Evolutionary conservation across 2,113 vertebrate species (phyloP).

Genomic region (Gymnocephalus cernua): DNA sequence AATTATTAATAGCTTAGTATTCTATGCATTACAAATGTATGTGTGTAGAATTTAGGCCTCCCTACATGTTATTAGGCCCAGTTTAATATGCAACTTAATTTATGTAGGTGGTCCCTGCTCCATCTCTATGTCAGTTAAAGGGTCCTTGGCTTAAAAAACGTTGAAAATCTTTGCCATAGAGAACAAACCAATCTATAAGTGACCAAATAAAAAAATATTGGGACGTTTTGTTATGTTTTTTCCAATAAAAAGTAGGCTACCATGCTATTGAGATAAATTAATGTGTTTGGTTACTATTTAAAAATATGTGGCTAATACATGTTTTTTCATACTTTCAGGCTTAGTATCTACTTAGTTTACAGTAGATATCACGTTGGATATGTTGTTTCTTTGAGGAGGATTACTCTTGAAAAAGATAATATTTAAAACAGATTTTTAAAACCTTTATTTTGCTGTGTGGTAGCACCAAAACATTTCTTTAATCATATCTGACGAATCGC

Average conservation of each 20-base stretch:
- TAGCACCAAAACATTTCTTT: background rate
- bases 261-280: background rate
- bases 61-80: too few species aligned
- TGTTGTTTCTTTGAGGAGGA: background rate
- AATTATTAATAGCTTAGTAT: too few species aligned
- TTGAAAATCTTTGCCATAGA: too few species aligned
- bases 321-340: too few species aligned
- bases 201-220: background rate
- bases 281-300: background rate
- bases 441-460: too few species aligned
- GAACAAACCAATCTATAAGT: background rate
- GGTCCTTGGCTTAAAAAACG: too few species aligned
- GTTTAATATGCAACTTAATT: too few species aligned
- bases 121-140: too few species aligned
- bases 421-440: background rate
- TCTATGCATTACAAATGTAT: too few species aligned
- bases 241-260: background rate
- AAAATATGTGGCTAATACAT: background rate
- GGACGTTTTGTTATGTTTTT: background rate
- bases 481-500: background rate
- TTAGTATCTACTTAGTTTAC: background rate
- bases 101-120: too few species aligned
- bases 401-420: background rate
- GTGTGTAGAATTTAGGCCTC: too few species aligned
- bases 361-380: background rate